A percentile compares a stretch with the other conserved stretches of the same genome.
phyloP scores from a whole-genome alignment of 1,140 invertebrate genomes.

The Bombus polaris region DNA sequence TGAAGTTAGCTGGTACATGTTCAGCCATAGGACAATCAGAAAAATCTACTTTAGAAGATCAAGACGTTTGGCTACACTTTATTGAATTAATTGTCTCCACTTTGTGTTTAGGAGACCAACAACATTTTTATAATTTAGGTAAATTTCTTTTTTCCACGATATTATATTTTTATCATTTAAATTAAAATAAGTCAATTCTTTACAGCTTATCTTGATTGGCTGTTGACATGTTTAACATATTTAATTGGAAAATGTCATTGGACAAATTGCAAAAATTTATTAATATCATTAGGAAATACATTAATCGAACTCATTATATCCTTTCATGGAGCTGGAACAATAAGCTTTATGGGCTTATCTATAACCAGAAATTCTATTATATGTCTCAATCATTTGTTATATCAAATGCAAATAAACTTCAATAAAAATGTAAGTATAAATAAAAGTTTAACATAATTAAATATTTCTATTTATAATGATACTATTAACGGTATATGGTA shows the following conservation, averaged over 20 bases:
- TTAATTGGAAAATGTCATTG: slow-evolving; percentile 81
- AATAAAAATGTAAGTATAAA: slow-evolving; percentile 75
- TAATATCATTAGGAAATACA: slow-evolving; percentile 71
- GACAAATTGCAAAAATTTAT: slow-evolving; percentile 74
- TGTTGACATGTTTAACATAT: slow-evolving; percentile 82
- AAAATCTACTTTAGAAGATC: slow-evolving; percentile 49
- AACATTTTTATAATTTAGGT: slow-evolving; percentile 84
- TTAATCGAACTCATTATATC: slow-evolving; percentile 82
- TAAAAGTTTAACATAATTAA: neutral
- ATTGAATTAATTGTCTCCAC: slow-evolving; percentile 75
- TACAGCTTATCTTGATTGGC: slow-evolving; percentile 82
- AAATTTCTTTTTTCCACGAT: slow-evolving; percentile 16
- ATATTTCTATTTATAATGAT: neutral
- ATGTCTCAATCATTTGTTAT: slow-evolving; percentile 83
- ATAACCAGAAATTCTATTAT: slow-evolving; percentile 83
- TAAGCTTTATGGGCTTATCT: slow-evolving; percentile 84
- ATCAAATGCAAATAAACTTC: slow-evolving; percentile 81
- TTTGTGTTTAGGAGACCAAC: slow-evolving; percentile 76
- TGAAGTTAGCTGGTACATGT: slow-evolving; percentile 75
- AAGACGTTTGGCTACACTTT: slow-evolving; percentile 72
- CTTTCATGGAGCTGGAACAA: slow-evolving; percentile 81
- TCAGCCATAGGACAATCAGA: slow-evolving; percentile 66
- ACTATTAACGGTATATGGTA: neutral
- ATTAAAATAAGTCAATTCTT: slow-evolving; percentile 39
- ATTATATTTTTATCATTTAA: neutral